Conservation (phyloP, 37 sponge, comb jelly and placozoan genomes). For the Mnemiopsis leidyi region DNA sequence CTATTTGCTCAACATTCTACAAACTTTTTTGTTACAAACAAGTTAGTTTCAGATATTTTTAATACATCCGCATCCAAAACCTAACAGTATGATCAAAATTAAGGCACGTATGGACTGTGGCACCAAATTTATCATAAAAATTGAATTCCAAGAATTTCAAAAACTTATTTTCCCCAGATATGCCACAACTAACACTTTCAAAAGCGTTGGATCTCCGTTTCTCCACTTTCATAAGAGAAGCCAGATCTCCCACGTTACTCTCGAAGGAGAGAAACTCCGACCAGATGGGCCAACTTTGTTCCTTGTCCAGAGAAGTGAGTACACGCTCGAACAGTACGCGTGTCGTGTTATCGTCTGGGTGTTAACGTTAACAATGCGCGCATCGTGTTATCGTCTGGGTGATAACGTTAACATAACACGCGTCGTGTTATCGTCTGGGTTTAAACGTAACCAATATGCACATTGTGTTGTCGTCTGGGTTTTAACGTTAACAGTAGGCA, state of each 20-base stretch:
- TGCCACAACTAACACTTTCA: conserved; percentile 57
- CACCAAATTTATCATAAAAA: too few species aligned
- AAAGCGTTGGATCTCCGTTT: conserved; percentile 71
- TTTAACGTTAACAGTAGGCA: too few species aligned
- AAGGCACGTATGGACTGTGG: too few species aligned
- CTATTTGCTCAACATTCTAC: too few species aligned
- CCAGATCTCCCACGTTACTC: conserved; percentile 83
- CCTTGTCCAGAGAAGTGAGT: conserved; percentile 62
- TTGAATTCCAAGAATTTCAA: too few species aligned
- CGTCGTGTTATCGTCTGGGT: conserved; percentile 94
- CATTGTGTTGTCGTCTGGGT: conserved; percentile 94
- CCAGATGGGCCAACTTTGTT: conserved; percentile 67
- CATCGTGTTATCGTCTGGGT: conserved; percentile 94
- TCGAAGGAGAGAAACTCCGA: conserved; percentile 85
- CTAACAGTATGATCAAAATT: too few species aligned
- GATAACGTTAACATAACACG: conserved; percentile 92
- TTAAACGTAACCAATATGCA: conserved; percentile 89
- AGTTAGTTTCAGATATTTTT: too few species aligned
- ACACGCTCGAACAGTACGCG: conserved; percentile 89
- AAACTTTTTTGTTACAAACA: too few species aligned
- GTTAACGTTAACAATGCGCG: conserved; percentile 91
- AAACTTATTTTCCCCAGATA: too few species aligned
- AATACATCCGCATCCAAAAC: too few species aligned
- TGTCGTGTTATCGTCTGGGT: conserved; percentile 94
- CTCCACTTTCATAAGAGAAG: conserved; percentile 86